Evolutionary conservation across 2,113 vertebrate genomes (phyloP).

Genomic region (Machaerirhynchus nigripectus): DNA sequence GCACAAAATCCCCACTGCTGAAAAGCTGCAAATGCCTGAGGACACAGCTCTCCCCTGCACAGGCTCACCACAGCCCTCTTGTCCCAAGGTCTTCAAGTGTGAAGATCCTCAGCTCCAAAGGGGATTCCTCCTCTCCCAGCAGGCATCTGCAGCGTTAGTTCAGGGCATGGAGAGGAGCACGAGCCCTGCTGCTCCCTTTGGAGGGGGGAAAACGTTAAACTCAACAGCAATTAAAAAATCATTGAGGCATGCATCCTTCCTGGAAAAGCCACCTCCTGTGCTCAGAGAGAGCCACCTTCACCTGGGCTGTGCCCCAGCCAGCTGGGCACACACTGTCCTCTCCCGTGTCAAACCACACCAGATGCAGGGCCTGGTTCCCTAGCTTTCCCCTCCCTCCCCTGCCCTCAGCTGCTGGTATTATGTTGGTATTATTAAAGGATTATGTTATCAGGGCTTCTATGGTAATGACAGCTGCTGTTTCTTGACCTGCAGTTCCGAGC

Average conservation of each 20-base stretch:
- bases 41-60: background rate
- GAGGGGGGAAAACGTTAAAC: background rate
- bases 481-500: slow-evolving; percentile 3
- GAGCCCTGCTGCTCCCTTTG: background rate
- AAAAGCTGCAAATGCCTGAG: background rate
- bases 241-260: background rate
- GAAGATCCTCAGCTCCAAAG: background rate
- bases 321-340: accelerated
- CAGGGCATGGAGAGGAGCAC: background rate
- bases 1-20: background rate
- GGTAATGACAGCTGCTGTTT: slow-evolving; percentile 25
- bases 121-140: background rate
- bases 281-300: background rate
- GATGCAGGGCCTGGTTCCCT: background rate
- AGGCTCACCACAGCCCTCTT: background rate
- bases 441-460: slow-evolving; percentile 41
- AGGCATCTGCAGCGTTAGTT: background rate
- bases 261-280: background rate
- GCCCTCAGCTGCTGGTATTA: background rate
- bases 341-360: background rate
- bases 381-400: background rate
- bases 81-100: background rate
- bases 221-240: background rate
- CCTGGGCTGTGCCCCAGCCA: background rate
- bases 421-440: slow-evolving; percentile 27